These are phyloP conservation scores for Dromius quadrimaculatus DNA, from an alignment of 2,888 invertebrate species.

Conservation along the genomic window DNA sequence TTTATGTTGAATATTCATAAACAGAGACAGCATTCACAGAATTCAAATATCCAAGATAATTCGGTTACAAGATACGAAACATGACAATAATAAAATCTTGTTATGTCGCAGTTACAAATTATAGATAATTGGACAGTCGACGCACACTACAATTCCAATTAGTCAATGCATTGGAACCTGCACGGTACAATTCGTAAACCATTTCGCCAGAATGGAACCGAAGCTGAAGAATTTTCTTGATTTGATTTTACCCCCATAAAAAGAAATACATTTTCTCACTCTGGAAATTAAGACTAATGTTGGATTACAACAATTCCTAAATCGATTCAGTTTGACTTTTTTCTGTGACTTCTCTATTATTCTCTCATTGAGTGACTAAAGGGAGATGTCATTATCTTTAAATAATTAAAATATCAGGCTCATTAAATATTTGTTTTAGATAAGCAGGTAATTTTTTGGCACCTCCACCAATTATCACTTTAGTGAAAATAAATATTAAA, in stretches of 20 bases:
- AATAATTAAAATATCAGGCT: too few relatives aligned
- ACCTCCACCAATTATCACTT: not conserved
- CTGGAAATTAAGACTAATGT: not conserved
- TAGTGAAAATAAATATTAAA: not conserved
- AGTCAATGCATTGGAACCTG: not conserved
- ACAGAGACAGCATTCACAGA: conserved; percentile 31
- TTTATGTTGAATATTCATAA: conserved; percentile 41
- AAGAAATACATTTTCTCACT: not conserved
- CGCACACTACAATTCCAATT: conserved; percentile 23
- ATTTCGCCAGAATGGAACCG: not conserved
- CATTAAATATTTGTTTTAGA: too few relatives aligned
- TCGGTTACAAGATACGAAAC: conserved; percentile 36
- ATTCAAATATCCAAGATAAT: conserved; percentile 36
- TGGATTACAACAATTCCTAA: too few relatives aligned
- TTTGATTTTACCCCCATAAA: conserved; percentile 13
- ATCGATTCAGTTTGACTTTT: too few relatives aligned
- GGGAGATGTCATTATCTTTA: too few relatives aligned
- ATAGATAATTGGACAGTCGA: conserved; percentile 29
- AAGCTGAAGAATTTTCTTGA: conserved; percentile 22
- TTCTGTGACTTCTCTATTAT: too few relatives aligned
- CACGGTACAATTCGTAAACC: not conserved
- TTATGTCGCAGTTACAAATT: conserved; percentile 39
- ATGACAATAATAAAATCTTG: conserved; percentile 39
- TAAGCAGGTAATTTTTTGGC: not conserved
- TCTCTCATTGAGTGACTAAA: too few relatives aligned